phyloP scores from a whole-genome alignment of 2,113 vertebrate genomes.

The Martes martes region DNA sequence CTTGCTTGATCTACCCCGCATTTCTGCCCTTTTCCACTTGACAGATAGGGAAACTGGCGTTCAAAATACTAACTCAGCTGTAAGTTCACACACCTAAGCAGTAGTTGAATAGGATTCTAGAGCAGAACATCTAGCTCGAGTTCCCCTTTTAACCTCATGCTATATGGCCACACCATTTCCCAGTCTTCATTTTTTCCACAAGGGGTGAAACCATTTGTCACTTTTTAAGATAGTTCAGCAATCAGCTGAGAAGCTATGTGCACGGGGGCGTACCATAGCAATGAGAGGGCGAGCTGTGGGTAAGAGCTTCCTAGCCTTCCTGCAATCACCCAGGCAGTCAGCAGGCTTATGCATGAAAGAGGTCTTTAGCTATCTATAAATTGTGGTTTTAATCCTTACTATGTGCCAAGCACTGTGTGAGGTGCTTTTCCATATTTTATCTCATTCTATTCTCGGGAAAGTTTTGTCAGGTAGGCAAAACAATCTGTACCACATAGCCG shows the following conservation, averaged over 20 bases:
- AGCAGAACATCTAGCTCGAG: background rate
- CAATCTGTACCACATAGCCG: background rate
- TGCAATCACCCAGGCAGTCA: background rate
- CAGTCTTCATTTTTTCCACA: background rate
- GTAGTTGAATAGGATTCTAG: background rate
- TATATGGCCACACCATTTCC: background rate
- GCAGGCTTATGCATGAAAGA: background rate
- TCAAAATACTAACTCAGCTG: background rate
- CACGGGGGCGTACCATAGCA: background rate
- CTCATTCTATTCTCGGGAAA: background rate
- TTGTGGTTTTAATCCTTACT: background rate
- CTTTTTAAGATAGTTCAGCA: background rate
- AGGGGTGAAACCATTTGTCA: background rate
- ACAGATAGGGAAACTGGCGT: background rate
- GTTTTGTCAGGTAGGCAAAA: background rate
- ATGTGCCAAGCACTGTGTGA: background rate
- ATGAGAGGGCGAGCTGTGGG: rapidly evolving
- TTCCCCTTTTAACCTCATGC: background rate
- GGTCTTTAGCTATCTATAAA: background rate
- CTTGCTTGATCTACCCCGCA: background rate
- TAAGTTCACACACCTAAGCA: background rate
- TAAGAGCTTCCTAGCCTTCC: background rate
- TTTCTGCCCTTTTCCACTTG: background rate
- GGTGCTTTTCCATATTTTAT: background rate
- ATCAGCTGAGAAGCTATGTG: background rate